Evolutionary conservation across 2,797 vertebrate species (phyloP), one percentile per base, ranked within the genome.

Genomic region (Synanceia verrucosa): DNA sequence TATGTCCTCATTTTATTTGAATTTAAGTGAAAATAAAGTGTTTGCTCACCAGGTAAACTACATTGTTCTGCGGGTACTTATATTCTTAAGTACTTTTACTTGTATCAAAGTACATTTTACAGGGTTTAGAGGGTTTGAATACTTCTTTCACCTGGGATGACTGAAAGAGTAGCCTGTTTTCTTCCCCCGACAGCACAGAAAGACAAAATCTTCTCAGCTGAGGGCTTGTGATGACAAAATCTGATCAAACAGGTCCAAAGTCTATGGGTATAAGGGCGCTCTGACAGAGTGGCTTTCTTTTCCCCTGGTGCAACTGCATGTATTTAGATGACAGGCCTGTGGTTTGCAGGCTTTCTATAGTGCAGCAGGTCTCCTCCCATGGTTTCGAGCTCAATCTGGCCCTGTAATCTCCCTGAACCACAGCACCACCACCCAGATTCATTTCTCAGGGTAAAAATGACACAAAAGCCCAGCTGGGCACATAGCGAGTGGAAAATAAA

Each of bases 381-480:
- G 72, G 81, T 82, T 83, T 84, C 78, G 88, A 85, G 59, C 58
- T 61, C 64, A 39, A 70, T 75, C 28, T 33, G 57, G 70, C 76
- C n/a, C 91, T 92, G 79, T 93, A 93, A 94, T 94, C 91, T 86
- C 65, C 61, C 43, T 41, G 43, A 59, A 84, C 89, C 85, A 50
- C 83, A 84, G 75, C 73, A 80, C 76, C 85, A 88, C 87, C 88
- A 86, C 84, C 85, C 84, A 81, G 67, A 81, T 82, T 77, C 82
- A 76, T 70, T 85, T 83, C 80, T 87, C 84, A 57, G 79, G 66
- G 73, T 67, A 69, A 81, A 70, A 86, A 76, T 50, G 51, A 84
- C 46, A 78, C 48, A 80, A 65, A 80, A 56, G 5, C 33, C 31
- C 79, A 83, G 78, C 78, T 63, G 78, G 82, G 70, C 57, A 79